Evolutionary conservation across 2,888 invertebrate genomes (phyloP), one percentile per base, ranked within the genome.

Genomic region (Cephus rjabovi): DNA sequence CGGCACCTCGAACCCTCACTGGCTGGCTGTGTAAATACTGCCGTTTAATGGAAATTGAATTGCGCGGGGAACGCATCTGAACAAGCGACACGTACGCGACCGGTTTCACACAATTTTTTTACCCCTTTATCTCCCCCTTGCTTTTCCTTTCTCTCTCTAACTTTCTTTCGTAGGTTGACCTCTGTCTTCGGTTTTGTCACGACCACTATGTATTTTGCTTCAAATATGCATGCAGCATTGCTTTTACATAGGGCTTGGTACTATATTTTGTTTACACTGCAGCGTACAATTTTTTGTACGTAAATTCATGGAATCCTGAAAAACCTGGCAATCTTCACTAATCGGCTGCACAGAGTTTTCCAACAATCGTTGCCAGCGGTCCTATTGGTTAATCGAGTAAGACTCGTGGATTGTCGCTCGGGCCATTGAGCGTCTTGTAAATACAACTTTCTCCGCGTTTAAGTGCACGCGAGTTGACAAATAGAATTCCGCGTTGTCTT

Each of bases 31-130:
- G 84, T 85, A 85, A 85, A 85, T 83, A 84, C 73, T 75, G 73
- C 73, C 79, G 73, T 78, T 81, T 76, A 81, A 85, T 85, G 84
- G 80, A 85, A 83, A 85, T 83, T 80, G 83, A 81, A 85, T 83
- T 77, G 80, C 69, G 37, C 74, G 74, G 76, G 68, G 33, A 80
- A 77, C 75, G 75, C 76, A 76, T 75, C 79, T 73, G 81, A 79
- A 70, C 69, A 35, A 56, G 23, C 23, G 23, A 23, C 56, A 56
- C 56, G 56, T 56, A 23, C 9, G 2, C 56, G 56, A 56, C 56
- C 23, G 56, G 56, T 56, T 56, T 56, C 15, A 40, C 40, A 15
- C 6, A 15, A 40, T 40, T 40, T 15, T 40, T 15, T 15, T 40
- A 12, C 4, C 40, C 15, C 40, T 15, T 31, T 31, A 31, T 31